These are phyloP conservation scores for Diplosoma virens DNA, from an alignment of 23 tunicate species.

Conservation along the genomic window DNA sequence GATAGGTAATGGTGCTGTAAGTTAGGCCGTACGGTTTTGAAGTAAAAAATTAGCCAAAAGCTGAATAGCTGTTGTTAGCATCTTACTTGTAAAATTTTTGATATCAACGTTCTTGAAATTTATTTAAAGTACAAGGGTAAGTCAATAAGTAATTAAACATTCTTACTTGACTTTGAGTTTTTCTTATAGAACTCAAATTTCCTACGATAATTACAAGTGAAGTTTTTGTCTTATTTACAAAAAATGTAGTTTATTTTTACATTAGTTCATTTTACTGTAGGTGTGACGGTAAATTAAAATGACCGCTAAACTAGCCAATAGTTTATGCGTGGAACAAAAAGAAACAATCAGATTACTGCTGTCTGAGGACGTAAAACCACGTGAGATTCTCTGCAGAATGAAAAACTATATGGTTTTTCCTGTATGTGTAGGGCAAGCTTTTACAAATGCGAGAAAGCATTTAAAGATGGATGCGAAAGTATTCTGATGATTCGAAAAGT, in stretches of 20 bases:
- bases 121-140: conserved; percentile 2
- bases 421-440: conserved; percentile 3
- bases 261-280: not conserved
- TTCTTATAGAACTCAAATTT: not conserved
- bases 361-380: not conserved
- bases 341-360: not conserved
- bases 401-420: conserved; percentile 1
- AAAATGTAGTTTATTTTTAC: too few species aligned
- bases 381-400: conserved; percentile 11
- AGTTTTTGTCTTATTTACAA: conserved; percentile 1
- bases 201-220: not conserved
- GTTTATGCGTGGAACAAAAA: not conserved
- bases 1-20: too few species aligned
- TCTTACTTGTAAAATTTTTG: too few species aligned
- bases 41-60: too few species aligned
- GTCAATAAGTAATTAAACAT: conserved; percentile 9
- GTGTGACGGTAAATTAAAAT: not conserved
- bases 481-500: not conserved
- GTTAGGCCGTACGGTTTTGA: too few species aligned
- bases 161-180: not conserved
- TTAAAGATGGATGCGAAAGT: not conserved
- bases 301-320: not conserved
- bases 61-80: too few species aligned
- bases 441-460: conserved; percentile 7
- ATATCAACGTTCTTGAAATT: too few species aligned